These are phyloP conservation scores for Sebastiscus albofasciatus DNA, from an alignment of 2,797 vertebrate species.

Conservation along the genomic window DNA sequence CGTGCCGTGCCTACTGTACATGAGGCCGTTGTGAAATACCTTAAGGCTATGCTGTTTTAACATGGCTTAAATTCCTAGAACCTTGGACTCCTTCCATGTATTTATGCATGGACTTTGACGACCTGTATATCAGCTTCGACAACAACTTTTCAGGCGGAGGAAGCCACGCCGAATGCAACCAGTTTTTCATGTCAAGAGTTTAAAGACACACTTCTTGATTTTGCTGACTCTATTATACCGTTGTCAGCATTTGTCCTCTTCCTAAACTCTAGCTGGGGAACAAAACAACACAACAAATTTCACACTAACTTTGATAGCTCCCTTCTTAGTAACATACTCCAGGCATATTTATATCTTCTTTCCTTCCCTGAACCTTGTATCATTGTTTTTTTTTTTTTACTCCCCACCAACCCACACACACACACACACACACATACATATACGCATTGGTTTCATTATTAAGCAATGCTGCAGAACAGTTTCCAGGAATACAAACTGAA, in stretches of 20 bases:
- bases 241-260: constrained; percentile 23
- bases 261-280: constrained; percentile 23
- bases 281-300: constrained; percentile 20
- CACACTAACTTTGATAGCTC: constrained; percentile 31
- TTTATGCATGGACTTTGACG: constrained; percentile 17
- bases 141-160: constrained; percentile 43
- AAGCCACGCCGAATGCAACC: constrained; percentile 13
- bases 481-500: constrained; percentile 86
- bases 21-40: constrained; percentile 54
- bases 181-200: constrained; percentile 24
- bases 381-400: constrained; percentile 43
- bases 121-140: constrained; percentile 24
- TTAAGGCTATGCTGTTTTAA: constrained; percentile 56
- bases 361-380: constrained; percentile 66
- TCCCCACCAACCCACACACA: constrained; percentile 26
- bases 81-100: constrained; percentile 25
- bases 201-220: constrained; percentile 24
- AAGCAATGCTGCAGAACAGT: constrained; percentile 83
- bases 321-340: constrained; percentile 25
- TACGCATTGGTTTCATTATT: constrained; percentile 80
- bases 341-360: constrained; percentile 52
- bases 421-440: constrained; percentile 44
- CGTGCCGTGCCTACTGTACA: constrained; percentile 56
- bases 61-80: constrained; percentile 55
- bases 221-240: constrained; percentile 5